phyloP scores from a whole-genome alignment of 2,797 vertebrate genomes.

The Catamblyrhynchus diadema region DNA sequence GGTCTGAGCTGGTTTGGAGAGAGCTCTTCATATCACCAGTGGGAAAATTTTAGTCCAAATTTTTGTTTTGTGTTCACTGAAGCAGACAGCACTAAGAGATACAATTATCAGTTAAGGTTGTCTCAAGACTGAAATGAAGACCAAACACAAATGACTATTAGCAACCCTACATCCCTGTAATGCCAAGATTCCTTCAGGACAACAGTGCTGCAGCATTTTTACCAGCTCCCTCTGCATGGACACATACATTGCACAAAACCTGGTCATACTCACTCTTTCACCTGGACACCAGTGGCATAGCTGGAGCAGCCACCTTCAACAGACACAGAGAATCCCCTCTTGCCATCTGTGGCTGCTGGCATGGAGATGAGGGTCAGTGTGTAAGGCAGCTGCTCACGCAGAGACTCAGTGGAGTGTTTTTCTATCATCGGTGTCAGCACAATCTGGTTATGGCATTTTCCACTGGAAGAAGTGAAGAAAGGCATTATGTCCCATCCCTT shows the following conservation, averaged over 20 bases:
- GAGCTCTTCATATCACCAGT: neutral
- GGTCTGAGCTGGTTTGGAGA: neutral
- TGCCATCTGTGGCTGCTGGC: constrained; percentile 89
- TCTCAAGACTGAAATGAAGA: neutral
- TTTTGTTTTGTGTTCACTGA: neutral
- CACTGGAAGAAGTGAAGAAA: constrained; percentile 74
- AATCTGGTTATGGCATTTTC: constrained; percentile 94
- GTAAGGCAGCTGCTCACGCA: constrained; percentile 89
- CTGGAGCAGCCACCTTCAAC: constrained; percentile 82
- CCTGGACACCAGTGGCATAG: constrained; percentile 85
- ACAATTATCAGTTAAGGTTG: neutral
- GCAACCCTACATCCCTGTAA: neutral
- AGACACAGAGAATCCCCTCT: constrained; percentile 89
- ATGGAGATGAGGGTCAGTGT: constrained; percentile 93
- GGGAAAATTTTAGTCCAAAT: neutral
- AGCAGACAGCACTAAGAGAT: neutral
- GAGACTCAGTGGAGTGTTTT: constrained; percentile 86
- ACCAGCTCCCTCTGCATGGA: neutral
- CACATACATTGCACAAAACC: neutral
- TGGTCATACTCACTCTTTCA: constrained; percentile 90
- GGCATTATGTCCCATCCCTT: neutral
- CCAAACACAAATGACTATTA: neutral
- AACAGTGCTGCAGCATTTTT: neutral
- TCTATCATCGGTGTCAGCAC: constrained; percentile 93
- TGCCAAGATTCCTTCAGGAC: neutral